Evolutionary conservation across 2,797 vertebrate species (phyloP), one percentile per base, ranked within the genome.

Genomic region (Lateolabrax maculatus): DNA sequence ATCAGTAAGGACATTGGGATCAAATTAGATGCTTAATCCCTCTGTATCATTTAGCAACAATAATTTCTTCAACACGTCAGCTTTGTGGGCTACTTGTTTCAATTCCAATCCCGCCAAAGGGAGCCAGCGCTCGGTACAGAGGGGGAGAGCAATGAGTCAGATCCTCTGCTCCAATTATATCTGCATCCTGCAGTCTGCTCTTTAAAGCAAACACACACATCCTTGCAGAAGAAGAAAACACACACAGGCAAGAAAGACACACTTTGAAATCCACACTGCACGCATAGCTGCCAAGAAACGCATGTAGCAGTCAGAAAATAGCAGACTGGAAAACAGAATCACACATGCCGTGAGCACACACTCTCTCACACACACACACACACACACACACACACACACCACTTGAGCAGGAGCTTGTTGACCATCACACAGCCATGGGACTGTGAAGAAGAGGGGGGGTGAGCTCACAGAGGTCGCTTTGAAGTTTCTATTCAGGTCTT

Each of bases 401-500:
- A 90, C 89, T 92, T 87, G 87, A 91, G 81, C 77, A 71, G 89
- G 86, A 85, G 84, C 88, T 93, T 93, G 92, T 93, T 93, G 92
- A 93, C 91, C 91, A 86, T 92, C 89, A 82, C 85, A 87, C 84
- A 82, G 89, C 90, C 70, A 78, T 83, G 78, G 88, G 83, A 88
- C 87, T 87, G 82, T 75, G 83, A 83, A 84, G 89, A 69, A 60
- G 86, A 6, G 53, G 52, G 60, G 64, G 77, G 70, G 74, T 16
- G 82, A 80, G 84, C 90, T 92, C 92, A 88, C 90, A 90, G 90
- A 89, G 90, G 91, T 93, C 83, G 90, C 94, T 95, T 95, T 95
- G 94, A 95, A 95, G 94, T 95, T 94, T 93, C 93, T 93, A 93
- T 95, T 94, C 93, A 94, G 90, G 90, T 90, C 94, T 95, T 95